Evolutionary conservation across 2,113 vertebrate species (phyloP).

Genomic region (Cryptomyrus ogoouensis): DNA sequence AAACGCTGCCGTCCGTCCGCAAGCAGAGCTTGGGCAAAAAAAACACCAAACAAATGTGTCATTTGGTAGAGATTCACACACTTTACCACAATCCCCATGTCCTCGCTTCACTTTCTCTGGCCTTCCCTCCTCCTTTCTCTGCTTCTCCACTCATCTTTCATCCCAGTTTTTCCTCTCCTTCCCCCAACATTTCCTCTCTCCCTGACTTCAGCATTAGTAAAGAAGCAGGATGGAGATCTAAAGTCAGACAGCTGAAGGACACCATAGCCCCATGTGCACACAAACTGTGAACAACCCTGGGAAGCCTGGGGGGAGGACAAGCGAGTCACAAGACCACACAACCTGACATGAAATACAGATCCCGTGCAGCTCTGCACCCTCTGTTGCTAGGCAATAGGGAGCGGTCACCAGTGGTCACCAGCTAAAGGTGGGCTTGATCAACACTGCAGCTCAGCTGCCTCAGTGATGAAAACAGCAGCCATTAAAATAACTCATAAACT

Average conservation of each 20-base stretch:
- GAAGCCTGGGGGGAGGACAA: neutral
- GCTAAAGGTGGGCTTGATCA: neutral
- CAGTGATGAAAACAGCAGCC: neutral
- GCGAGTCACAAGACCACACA: neutral
- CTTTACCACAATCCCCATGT: neutral
- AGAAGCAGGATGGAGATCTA: neutral
- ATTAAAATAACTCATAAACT: neutral
- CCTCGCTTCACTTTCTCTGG: neutral
- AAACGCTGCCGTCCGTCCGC: neutral
- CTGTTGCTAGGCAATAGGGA: constrained; percentile 23
- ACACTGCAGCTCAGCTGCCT: neutral
- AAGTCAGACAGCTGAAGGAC: neutral
- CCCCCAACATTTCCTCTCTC: neutral
- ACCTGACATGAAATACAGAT: neutral
- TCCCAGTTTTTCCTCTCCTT: neutral
- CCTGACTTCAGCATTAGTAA: neutral
- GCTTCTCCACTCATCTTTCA: neutral
- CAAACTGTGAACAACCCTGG: neutral
- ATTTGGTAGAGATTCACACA: neutral
- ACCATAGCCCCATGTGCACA: neutral
- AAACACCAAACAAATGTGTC: neutral
- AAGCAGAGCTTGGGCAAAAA: neutral
- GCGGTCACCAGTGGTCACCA: neutral
- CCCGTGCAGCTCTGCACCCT: neutral
- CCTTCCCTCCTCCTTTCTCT: neutral